phyloP scores from a whole-genome alignment of 2,888 invertebrate genomes.

The Pachymerium ferrugineum region DNA sequence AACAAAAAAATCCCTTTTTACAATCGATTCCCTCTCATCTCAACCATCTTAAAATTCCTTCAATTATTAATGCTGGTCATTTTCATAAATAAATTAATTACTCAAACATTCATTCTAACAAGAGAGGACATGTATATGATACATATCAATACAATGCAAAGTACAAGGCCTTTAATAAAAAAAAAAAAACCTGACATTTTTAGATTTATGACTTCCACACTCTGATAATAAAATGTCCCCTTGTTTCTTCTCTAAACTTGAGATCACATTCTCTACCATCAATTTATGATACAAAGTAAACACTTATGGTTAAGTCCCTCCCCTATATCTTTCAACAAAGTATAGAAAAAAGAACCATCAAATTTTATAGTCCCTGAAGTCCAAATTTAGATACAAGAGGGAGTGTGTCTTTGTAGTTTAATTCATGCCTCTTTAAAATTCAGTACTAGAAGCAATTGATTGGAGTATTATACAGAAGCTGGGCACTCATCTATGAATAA shows the following conservation, averaged over 20 bases:
- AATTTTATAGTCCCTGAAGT: constrained; percentile 10
- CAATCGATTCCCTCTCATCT: not conserved
- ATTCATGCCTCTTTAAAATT: constrained; percentile 20
- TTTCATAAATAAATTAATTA: not conserved
- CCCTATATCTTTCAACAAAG: not conserved
- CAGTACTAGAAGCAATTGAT: constrained; percentile 4
- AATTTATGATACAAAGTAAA: not conserved
- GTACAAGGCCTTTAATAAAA: too few species aligned
- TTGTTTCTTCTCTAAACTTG: too few species aligned
- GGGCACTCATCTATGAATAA: constrained; percentile 15
- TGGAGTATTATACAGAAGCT: constrained; percentile 3
- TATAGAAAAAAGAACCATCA: constrained; percentile 2
- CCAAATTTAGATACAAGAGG: constrained; percentile 1
- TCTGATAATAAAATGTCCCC: not conserved
- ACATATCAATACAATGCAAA: constrained; percentile 10
- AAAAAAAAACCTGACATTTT: not conserved
- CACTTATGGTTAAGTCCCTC: not conserved
- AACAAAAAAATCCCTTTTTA: not conserved
- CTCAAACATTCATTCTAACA: not conserved
- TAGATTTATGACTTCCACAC: too few species aligned
- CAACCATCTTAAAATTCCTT: not conserved
- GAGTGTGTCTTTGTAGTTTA: not conserved
- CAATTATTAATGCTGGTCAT: not conserved
- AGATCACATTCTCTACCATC: too few species aligned
- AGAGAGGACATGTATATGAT: not conserved